Evolutionary conservation across 2,113 vertebrate species (phyloP).

Genomic region (Chrysemys picta): DNA sequence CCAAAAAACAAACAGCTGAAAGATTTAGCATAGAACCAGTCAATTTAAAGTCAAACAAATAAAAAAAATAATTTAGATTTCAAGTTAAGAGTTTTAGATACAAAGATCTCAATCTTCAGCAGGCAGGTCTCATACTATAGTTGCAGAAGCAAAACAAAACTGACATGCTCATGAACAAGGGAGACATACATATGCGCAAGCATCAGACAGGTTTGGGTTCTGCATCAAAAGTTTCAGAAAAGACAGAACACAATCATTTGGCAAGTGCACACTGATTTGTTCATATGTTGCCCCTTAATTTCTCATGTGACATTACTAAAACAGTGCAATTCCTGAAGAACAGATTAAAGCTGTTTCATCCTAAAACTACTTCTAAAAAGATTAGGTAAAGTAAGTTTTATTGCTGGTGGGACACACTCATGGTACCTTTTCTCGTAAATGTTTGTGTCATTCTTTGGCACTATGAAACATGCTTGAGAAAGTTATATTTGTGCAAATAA

Average conservation of each 20-base stretch:
- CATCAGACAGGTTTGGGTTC: not conserved
- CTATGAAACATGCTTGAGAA: not conserved
- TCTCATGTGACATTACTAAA: not conserved
- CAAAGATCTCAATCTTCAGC: not conserved
- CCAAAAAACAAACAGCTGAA: not conserved
- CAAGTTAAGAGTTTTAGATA: not conserved
- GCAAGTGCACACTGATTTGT: not conserved
- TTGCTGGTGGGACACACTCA: accelerated
- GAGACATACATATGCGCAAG: not conserved
- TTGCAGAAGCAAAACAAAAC: not conserved
- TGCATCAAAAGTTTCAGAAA: not conserved
- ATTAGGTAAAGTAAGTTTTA: not conserved
- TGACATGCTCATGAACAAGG: not conserved
- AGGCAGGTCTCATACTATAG: not conserved
- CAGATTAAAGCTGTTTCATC: not conserved
- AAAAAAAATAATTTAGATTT: not conserved
- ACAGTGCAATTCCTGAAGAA: not conserved
- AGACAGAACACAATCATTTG: not conserved
- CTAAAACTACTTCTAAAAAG: not conserved
- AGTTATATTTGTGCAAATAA: not conserved
- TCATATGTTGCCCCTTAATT: not conserved
- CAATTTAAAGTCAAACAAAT: not conserved
- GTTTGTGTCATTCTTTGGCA: accelerated
- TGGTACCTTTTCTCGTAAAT: accelerated
- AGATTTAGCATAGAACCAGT: not conserved